Percentiles rank a stretch among this genome's conserved stretches.
Evolutionary conservation across 2,797 vertebrate species (phyloP).

Genomic region (Rhadinocentrus ornatus): DNA sequence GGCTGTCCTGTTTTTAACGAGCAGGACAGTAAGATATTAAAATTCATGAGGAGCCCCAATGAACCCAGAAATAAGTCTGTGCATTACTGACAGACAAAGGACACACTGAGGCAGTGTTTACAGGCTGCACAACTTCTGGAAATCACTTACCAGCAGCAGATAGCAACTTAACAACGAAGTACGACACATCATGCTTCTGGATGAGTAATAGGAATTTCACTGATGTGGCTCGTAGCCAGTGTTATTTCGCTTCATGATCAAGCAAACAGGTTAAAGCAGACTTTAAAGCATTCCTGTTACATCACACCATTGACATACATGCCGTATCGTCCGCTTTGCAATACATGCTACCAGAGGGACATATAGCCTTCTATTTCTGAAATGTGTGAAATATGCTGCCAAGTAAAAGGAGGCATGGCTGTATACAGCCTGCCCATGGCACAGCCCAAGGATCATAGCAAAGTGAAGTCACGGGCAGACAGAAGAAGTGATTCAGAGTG

Average conservation of each 20-base stretch:
- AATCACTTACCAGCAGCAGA: slow-evolving; percentile 54
- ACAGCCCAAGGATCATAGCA: slow-evolving; percentile 53
- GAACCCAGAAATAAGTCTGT: slow-evolving; percentile 66
- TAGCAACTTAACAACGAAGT: slow-evolving; percentile 27
- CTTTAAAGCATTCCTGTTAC: slow-evolving; percentile 52
- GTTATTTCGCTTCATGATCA: slow-evolving; percentile 1
- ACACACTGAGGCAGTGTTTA: slow-evolving; percentile 44
- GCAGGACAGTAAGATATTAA: slow-evolving; percentile 68
- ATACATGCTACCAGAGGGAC: slow-evolving; percentile 49
- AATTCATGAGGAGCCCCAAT: slow-evolving; percentile 72
- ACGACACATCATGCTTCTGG: slow-evolving; percentile 19
- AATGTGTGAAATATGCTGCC: slow-evolving; percentile 68
- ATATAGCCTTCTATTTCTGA: slow-evolving; percentile 68
- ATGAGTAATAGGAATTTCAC: slow-evolving; percentile 17
- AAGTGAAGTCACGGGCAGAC: slow-evolving; percentile 58
- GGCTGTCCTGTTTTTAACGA: slow-evolving; percentile 58
- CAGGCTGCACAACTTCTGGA: slow-evolving; percentile 19
- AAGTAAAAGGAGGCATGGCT: slow-evolving; percentile 54
- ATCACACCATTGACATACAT: slow-evolving; percentile 37
- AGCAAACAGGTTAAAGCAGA: slow-evolving; percentile 31
- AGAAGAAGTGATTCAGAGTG: slow-evolving; percentile 66
- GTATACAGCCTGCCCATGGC: slow-evolving; percentile 42
- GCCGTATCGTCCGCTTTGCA: slow-evolving; percentile 25
- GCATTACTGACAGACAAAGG: slow-evolving; percentile 60
- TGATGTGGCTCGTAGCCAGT: slow-evolving; percentile 16